phyloP scores from a whole-genome alignment of 2,888 invertebrate genomes.

The Philhelius pedissequus region DNA sequence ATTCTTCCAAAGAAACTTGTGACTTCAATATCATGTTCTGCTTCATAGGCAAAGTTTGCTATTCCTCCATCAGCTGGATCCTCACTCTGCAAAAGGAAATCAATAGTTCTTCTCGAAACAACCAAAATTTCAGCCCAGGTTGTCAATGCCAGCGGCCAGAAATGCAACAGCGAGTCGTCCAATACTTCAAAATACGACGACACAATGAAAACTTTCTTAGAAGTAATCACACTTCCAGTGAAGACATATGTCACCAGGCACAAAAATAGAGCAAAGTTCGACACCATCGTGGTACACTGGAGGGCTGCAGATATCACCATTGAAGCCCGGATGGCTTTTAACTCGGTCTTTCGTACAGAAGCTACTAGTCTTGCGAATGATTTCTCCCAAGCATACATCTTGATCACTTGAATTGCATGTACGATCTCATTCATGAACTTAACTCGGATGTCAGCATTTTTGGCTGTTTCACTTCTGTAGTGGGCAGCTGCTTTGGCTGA shows the following conservation, averaged over 20 bases:
- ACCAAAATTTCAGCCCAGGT: slow-evolving; percentile 88
- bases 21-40: slow-evolving; percentile 19
- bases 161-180: slow-evolving; percentile 88
- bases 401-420: slow-evolving; percentile 90
- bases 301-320: slow-evolving; percentile 85
- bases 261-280: slow-evolving; percentile 88
- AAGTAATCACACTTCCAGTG: slow-evolving; percentile 83
- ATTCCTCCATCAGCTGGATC: slow-evolving; percentile 58
- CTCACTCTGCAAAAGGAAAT: slow-evolving; percentile 80
- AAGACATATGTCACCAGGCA: slow-evolving; percentile 86
- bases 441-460: slow-evolving; percentile 90
- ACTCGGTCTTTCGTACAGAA: slow-evolving; percentile 86
- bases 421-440: slow-evolving; percentile 94
- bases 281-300: slow-evolving; percentile 87
- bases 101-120: slow-evolving; percentile 85
- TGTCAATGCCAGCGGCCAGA: slow-evolving; percentile 88
- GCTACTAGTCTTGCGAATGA: slow-evolving; percentile 88
- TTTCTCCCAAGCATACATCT: slow-evolving; percentile 94
- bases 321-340: slow-evolving; percentile 83
- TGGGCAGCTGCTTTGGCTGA: slow-evolving; percentile 85
- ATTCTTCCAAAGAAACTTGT: slow-evolving; percentile 35
- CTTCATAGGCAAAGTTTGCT: slow-evolving; percentile 38
- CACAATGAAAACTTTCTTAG: slow-evolving; percentile 88
- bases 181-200: slow-evolving; percentile 90
- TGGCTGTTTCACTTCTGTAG: slow-evolving; percentile 85